Evolutionary conservation across 2,888 invertebrate genomes (phyloP), one percentile per base, ranked within the genome.

Genomic region (Gasteruption jaculator): DNA sequence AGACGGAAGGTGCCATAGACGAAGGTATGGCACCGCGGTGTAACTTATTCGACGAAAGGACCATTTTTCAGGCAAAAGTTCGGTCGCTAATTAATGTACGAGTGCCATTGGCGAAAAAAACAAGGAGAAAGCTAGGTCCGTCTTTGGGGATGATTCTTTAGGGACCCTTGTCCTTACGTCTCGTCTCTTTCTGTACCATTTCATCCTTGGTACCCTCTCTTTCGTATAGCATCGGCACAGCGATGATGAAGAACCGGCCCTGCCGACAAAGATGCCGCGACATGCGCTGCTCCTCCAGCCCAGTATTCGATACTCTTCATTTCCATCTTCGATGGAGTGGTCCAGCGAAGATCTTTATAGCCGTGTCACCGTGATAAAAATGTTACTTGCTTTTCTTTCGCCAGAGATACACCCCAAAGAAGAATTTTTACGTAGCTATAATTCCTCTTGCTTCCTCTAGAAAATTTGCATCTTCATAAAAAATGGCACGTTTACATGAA

Each of bases 251-350:
- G 63, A 61, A 63, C 61, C 64, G 55, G 48, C 53, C 43, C 46
- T 42, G 61, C 65, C 64, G 65, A 65, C 65, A 65, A 65, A 65
- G 65, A 63, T 63, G 54, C 63, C 64, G 63, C 59, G 57, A 65
- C 65, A 65, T 61, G 64, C 57, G 48, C 59, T 54, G 48, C 30
- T 18, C 32, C 19, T 15, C 15, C 25, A 20, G 16, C 15, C 8
- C 20, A 7, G 25, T 7, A 33, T 20, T 7, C 24, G 24, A 22
- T n/a, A n/a, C 19, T 11, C n/a, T 20, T 46, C 42, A 20, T 36
- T 33, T 39, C 30, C 38, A n/a, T 22, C 38, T 41, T 41, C 53
- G 52, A 57, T 51, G 46, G 46, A 56, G 45, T 46, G 53, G 46
- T 46, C 35, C 39, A 42, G 22, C n/a, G n/a, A 45, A 52, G 48